These are phyloP conservation scores for Smittia aterrima DNA, from an alignment of 2,888 invertebrate genomes.

Conservation along the genomic window DNA sequence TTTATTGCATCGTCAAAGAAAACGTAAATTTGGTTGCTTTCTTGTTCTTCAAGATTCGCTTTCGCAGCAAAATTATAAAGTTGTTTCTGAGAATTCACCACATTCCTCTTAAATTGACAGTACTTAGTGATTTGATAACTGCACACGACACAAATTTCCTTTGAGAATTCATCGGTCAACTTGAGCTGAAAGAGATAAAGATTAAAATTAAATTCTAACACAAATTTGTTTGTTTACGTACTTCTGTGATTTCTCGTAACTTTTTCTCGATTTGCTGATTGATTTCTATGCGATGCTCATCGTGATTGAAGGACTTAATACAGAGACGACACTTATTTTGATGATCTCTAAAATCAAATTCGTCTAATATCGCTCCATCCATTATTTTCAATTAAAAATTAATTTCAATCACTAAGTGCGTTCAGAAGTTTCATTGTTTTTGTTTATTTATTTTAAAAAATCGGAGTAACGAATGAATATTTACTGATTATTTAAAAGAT, in stretches of 20 bases:
- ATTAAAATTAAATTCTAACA: neutral
- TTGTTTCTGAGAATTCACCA: too few species aligned
- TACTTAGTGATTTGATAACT: neutral
- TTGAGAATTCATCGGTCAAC: neutral
- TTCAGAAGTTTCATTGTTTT: too few species aligned
- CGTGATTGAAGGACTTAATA: neutral
- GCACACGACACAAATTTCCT: constrained; percentile 8
- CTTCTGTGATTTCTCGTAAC: neutral
- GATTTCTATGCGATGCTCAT: constrained; percentile 9
- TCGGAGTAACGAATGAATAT: too few species aligned
- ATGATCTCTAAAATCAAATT: neutral
- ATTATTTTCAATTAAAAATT: too few species aligned
- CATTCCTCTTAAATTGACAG: neutral
- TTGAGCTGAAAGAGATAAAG: neutral
- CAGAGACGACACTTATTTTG: constrained; percentile 15
- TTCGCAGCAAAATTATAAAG: too few species aligned
- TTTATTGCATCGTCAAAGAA: too few species aligned
- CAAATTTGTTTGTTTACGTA: neutral
- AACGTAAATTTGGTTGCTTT: too few species aligned
- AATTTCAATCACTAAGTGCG: too few species aligned
- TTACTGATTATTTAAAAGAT: too few species aligned
- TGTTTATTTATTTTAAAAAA: too few species aligned
- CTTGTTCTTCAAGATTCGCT: too few species aligned
- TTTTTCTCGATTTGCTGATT: neutral
- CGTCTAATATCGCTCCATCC: too few species aligned